Conservation (phyloP, 2,797 vertebrate species). For the Crax fasciolata region DNA sequence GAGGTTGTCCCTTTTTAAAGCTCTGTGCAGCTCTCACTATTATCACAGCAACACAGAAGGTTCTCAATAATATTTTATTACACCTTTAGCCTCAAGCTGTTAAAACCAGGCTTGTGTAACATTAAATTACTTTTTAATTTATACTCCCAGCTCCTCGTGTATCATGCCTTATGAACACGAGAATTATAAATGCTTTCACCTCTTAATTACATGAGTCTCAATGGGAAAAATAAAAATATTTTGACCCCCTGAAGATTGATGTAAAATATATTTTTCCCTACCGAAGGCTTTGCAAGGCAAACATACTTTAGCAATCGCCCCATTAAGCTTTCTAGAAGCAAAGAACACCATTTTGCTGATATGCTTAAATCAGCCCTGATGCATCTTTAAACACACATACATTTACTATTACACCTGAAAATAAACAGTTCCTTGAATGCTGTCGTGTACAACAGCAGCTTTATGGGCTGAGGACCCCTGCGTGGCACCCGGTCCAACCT, state of each 20-base stretch:
- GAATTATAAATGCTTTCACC: neutral
- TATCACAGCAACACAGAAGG: neutral
- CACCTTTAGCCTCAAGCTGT: neutral
- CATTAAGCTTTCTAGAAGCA: neutral
- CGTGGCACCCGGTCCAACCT: neutral
- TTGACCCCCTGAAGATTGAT: neutral
- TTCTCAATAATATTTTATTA: neutral
- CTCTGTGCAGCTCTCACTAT: neutral
- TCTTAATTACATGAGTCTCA: conserved; percentile 18
- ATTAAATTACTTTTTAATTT: neutral
- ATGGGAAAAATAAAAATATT: neutral
- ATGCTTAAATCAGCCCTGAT: neutral
- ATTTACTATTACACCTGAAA: neutral
- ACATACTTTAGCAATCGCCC: neutral
- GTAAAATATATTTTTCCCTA: neutral
- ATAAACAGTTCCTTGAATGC: neutral
- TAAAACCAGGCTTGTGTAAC: neutral
- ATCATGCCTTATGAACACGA: neutral
- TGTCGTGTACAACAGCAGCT: neutral
- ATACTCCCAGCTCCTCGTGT: neutral
- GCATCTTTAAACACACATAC: neutral
- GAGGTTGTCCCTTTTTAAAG: neutral
- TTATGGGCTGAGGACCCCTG: too few relatives aligned
- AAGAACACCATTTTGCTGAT: neutral
- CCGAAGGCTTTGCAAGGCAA: neutral